Conservation (phyloP, 2,113 vertebrate species). For the Myanophis thanlyinensis region DNA sequence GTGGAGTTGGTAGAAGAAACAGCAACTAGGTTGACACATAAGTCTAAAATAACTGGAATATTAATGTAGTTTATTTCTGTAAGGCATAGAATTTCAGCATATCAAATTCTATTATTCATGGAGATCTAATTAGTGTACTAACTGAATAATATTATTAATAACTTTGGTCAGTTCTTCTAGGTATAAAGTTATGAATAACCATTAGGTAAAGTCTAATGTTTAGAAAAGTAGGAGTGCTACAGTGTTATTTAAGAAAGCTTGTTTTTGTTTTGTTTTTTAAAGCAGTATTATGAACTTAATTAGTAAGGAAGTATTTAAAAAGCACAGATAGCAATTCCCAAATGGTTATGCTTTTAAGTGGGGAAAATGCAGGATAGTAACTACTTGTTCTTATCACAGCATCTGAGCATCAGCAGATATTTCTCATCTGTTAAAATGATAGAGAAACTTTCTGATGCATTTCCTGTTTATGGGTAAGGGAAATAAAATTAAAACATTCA, state of each 20-base stretch:
- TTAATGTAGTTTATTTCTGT: not conserved
- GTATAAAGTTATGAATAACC: not conserved
- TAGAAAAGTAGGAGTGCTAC: not conserved
- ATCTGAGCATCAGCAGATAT: slow-evolving; percentile 70
- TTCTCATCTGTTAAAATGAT: slow-evolving; percentile 64
- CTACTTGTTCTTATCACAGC: slow-evolving; percentile 63
- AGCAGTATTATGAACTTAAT: slow-evolving; percentile 37
- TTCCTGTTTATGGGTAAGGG: slow-evolving; percentile 67
- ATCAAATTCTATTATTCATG: not conserved
- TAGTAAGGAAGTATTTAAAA: slow-evolving; percentile 46
- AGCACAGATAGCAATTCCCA: slow-evolving; percentile 45
- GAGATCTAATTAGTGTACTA: not conserved
- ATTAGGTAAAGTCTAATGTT: not conserved
- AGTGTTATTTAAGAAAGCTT: slow-evolving; percentile 20
- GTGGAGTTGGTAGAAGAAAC: not conserved
- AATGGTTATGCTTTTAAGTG: slow-evolving; percentile 54
- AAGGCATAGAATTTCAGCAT: not conserved
- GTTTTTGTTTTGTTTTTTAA: slow-evolving; percentile 14
- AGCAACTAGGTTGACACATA: not conserved
- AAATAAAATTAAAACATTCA: slow-evolving; percentile 70
- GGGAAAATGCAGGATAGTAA: slow-evolving; percentile 57
- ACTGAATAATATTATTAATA: not conserved
- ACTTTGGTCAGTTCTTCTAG: not conserved
- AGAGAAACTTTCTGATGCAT: slow-evolving; percentile 67
- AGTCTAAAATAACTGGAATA: not conserved